These are phyloP conservation scores for Thrips palmi DNA, from an alignment of 1,140 invertebrate species.

Conservation along the genomic window DNA sequence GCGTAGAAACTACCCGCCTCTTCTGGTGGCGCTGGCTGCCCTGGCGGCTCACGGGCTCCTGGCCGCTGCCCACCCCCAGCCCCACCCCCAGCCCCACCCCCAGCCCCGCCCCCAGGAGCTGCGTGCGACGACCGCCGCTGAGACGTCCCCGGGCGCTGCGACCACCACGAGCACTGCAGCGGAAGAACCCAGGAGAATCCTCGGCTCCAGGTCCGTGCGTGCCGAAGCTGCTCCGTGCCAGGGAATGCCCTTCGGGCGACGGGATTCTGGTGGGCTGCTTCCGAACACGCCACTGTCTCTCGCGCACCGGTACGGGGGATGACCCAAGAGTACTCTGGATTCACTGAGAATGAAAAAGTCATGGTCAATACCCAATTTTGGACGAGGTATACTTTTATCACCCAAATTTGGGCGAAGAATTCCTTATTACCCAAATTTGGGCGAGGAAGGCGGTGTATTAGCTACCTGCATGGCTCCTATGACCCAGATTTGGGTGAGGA, in stretches of 20 bases:
- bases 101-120: conserved; percentile 18
- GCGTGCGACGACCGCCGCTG: too few relatives aligned
- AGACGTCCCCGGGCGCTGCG: too few relatives aligned
- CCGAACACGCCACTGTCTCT: background rate
- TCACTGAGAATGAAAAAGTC: background rate
- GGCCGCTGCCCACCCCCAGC: conserved; percentile 13
- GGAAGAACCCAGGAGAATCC: conserved; percentile 20
- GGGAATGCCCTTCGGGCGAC: background rate
- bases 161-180: too few relatives aligned
- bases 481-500: too few relatives aligned
- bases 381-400: background rate
- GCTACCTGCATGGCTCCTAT: too few relatives aligned
- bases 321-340: background rate
- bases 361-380: background rate
- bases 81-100: conserved; percentile 16
- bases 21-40: conserved; percentile 18
- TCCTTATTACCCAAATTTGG: too few relatives aligned
- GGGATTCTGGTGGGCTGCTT: too few relatives aligned
- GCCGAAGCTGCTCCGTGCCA: background rate
- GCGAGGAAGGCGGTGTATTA: background rate
- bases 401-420: too few relatives aligned
- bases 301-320: background rate
- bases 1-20: too few relatives aligned
- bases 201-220: conserved; percentile 22
- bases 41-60: conserved; percentile 18